phyloP scores from a whole-genome alignment of 64 coral and sea anemone species.

The Acropora yongei region DNA sequence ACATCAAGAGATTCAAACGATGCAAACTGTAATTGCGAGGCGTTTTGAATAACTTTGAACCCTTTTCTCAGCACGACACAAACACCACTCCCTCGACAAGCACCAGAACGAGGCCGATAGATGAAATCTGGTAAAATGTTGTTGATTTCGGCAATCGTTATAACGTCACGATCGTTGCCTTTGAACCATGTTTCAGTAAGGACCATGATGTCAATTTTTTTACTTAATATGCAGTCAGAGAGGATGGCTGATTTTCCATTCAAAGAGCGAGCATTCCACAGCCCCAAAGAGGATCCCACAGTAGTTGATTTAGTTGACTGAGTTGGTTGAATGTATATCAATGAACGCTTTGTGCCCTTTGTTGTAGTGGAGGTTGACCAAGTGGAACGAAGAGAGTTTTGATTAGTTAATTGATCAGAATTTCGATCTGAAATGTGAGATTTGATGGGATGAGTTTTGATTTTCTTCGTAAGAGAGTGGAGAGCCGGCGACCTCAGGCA shows the following conservation, averaged over 20 bases:
- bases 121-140: slow-evolving; percentile 10
- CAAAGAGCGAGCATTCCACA: slow-evolving; percentile 19
- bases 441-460: slow-evolving; percentile 22
- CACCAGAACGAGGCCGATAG: background rate
- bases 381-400: slow-evolving; percentile 34
- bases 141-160: background rate
- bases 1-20: background rate
- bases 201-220: slow-evolving; percentile 29
- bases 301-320: background rate
- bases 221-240: slow-evolving; percentile 22
- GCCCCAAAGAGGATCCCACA: background rate
- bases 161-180: background rate
- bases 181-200: slow-evolving; percentile 24
- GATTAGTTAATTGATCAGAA: slow-evolving; percentile 14
- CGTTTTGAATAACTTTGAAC: background rate
- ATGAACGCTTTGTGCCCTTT: background rate
- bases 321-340: slow-evolving; percentile 7
- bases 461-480: background rate
- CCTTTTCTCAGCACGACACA: background rate
- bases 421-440: slow-evolving; percentile 8
- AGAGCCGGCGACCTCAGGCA: no score
- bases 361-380: background rate
- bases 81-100: background rate
- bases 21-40: background rate
- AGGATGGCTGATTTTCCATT: background rate